Base-by-base conservation (phyloP, 2,113 vertebrate species). In the Upupa epops region DNA sequence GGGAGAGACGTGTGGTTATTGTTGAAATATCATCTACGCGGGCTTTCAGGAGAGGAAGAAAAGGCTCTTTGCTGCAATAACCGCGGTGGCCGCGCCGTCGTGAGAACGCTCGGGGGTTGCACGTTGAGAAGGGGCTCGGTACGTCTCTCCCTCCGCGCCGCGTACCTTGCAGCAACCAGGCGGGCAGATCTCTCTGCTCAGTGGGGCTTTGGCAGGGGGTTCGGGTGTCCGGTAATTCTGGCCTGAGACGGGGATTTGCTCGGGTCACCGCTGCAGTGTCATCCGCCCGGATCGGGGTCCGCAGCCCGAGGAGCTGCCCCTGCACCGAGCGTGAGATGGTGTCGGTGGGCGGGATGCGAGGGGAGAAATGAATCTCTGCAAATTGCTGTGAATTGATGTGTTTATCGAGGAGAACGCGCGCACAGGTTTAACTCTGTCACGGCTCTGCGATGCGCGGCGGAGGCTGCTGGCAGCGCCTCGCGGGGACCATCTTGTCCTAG, bases 1-100 rank as follows among this genome's bases (percentile, higher is more conserved):
- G 96, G 97, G 92, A 96, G 94, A 51, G 69, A 77, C 84, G 93
- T 42, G 94, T 63, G 89, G 86, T 86, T 89, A 51, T 52, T 93
- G 96, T 84, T 95, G 96, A 95, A 93, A 88, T 91, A 87, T 83
- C 69, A 52, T 79, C 96, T 91, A 19, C 84, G 3, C 20, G 68
- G 96, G 89, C 91, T 97, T 89, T 63, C 89, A 17, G 92, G 29
- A 80, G 93, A 85, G 89, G 97, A 88, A 69, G 90, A 68, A 92
- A 82, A 96, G 88, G 90, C 94, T 63, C 82, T 84, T 46, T 76
- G 87, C 69, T 51, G 87, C 89, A 80, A 6, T n/a, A 29, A 70
- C 68, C 31, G 91, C 34, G 88, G 55, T 19, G 76, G 88, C 40
- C 36, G 9, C n/a, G 32, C 19, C 13, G 3, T 51, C 13, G 45